Evolutionary conservation across 2,797 vertebrate genomes (phyloP).

Genomic region (Malacoraja senta): DNA sequence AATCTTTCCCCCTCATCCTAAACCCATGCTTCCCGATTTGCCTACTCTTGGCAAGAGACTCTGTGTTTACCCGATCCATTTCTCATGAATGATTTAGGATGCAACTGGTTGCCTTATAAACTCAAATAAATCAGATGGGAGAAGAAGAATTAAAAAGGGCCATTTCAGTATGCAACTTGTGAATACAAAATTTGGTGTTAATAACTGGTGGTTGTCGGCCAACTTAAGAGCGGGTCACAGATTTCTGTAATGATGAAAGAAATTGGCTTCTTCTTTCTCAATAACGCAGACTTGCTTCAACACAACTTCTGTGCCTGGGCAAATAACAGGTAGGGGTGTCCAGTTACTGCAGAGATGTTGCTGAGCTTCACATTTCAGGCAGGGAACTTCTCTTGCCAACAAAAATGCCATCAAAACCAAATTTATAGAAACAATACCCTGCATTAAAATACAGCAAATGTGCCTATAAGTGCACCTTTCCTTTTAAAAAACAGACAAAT

Average conservation of each 20-base stretch:
- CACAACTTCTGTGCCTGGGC: neutral
- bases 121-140: neutral
- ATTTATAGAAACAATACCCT: neutral
- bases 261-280: constrained; percentile 1
- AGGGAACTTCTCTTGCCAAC: neutral
- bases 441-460: neutral
- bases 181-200: neutral
- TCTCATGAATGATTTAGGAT: neutral
- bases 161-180: neutral
- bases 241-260: neutral
- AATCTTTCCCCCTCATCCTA: too few relatives aligned
- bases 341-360: constrained; percentile 21
- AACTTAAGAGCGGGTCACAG: neutral
- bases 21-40: too few relatives aligned
- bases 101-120: neutral
- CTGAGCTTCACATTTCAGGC: neutral
- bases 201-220: constrained; percentile 9
- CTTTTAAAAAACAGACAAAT: neutral
- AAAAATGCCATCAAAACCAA: neutral
- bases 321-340: neutral
- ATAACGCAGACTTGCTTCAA: neutral
- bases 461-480: neutral
- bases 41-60: too few relatives aligned
- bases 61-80: too few relatives aligned
- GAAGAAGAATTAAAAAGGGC: neutral